These are phyloP conservation scores for Eira barbara DNA, from an alignment of 2,113 vertebrate species.

Conservation along the genomic window DNA sequence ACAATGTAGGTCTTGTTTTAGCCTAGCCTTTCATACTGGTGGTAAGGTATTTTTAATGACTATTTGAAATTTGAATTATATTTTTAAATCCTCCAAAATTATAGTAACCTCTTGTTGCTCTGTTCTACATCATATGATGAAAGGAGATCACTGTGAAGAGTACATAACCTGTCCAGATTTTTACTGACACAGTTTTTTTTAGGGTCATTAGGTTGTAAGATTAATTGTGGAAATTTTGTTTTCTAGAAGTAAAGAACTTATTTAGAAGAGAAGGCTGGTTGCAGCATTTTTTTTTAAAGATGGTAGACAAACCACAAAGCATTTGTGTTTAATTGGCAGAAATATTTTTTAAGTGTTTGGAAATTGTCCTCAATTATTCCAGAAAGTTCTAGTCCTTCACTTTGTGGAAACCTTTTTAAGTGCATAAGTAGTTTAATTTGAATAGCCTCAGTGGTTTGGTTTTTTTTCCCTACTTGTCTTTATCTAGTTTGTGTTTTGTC, in stretches of 20 bases:
- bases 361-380: background rate
- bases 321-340: constrained; percentile 34
- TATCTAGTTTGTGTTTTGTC: constrained; percentile 49
- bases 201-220: background rate
- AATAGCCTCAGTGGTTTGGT: background rate
- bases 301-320: background rate
- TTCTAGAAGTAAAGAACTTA: background rate
- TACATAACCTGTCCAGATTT: background rate
- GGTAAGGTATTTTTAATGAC: constrained; percentile 8
- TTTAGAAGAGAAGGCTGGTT: background rate
- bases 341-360: background rate
- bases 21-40: background rate
- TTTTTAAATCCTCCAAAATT: constrained; percentile 18
- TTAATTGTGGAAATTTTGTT: constrained; percentile 28
- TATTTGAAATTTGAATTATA: constrained; percentile 17
- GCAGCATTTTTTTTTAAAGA: background rate
- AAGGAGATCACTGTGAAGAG: background rate
- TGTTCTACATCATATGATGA: background rate
- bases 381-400: background rate
- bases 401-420: constrained; percentile 18
- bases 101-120: background rate
- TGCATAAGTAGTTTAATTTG: background rate
- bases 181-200: background rate
- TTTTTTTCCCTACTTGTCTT: constrained; percentile 35
- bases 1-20: background rate